phyloP scores from a whole-genome alignment of 2,113 vertebrate species.

The Neolamprologus fasciatus region DNA sequence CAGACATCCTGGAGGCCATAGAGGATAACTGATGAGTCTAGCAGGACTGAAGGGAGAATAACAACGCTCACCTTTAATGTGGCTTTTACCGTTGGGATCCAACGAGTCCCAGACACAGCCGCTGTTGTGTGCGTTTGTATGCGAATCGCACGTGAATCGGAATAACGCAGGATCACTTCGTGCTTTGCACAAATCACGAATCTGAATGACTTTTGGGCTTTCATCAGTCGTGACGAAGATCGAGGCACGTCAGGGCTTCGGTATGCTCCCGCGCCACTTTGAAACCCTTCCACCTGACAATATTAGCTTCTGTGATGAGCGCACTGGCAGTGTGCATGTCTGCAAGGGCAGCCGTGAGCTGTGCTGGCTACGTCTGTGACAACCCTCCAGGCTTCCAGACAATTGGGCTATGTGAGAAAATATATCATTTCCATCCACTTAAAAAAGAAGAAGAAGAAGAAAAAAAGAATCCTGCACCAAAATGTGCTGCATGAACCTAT shows the following conservation, averaged over 20 bases:
- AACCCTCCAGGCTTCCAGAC: constrained; percentile 17
- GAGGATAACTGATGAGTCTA: constrained; percentile 77
- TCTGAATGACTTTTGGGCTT: constrained; percentile 14
- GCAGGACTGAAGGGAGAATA: constrained; percentile 66
- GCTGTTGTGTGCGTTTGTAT: background rate
- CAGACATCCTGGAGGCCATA: constrained; percentile 68
- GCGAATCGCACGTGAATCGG: background rate
- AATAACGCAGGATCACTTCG: background rate
- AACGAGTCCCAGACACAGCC: constrained; percentile 11
- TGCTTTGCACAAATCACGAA: background rate
- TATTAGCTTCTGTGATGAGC: constrained; percentile 24
- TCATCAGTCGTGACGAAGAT: background rate
- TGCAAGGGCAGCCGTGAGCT: background rate
- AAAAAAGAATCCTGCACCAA: background rate
- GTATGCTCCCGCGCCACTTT: background rate
- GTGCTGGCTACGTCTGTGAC: constrained; percentile 15
- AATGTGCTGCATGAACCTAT: constrained; percentile 8
- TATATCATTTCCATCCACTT: constrained; percentile 43
- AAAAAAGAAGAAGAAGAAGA: background rate
- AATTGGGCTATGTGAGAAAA: constrained; percentile 21
- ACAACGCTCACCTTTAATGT: constrained; percentile 66
- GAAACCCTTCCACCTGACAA: background rate
- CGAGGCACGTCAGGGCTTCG: background rate
- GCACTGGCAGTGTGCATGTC: background rate
- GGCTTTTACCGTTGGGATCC: constrained; percentile 42